These are phyloP conservation scores for Chironomus tentans DNA, from an alignment of 2,888 invertebrate species.

Conservation along the genomic window DNA sequence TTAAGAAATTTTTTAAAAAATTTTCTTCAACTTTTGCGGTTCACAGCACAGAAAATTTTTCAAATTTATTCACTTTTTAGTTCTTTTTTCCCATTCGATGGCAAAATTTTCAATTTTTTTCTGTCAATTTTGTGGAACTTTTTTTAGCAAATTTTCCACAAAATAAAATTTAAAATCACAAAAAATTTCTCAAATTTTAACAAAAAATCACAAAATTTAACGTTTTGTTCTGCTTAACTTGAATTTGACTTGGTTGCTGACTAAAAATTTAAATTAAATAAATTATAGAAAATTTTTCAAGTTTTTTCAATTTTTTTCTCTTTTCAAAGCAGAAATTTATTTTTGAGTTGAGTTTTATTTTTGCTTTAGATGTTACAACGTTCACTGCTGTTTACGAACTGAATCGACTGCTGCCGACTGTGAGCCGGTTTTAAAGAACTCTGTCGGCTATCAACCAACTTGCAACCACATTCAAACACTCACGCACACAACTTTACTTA, in stretches of 20 bases:
- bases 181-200: neutral
- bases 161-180: neutral
- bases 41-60: neutral
- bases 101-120: neutral
- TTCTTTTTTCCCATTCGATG: neutral
- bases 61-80: neutral
- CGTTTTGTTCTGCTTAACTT: neutral
- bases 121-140: neutral
- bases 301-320: neutral
- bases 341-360: neutral
- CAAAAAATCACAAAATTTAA: neutral
- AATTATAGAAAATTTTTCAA: neutral
- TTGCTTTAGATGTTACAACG: neutral
- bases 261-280: neutral
- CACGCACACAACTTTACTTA: no score
- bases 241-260: neutral
- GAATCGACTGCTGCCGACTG: neutral
- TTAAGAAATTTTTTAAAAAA: neutral
- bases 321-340: neutral
- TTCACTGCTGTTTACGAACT: slow-evolving; percentile 8
- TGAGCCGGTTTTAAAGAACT: neutral
- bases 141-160: neutral
- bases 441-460: no score
- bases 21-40: neutral
- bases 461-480: no score